Percentiles rank a stretch among this genome's conserved stretches.
Evolutionary conservation across 2,113 vertebrate species (phyloP).

Genomic region (Chamaetylas fuelleborni): DNA sequence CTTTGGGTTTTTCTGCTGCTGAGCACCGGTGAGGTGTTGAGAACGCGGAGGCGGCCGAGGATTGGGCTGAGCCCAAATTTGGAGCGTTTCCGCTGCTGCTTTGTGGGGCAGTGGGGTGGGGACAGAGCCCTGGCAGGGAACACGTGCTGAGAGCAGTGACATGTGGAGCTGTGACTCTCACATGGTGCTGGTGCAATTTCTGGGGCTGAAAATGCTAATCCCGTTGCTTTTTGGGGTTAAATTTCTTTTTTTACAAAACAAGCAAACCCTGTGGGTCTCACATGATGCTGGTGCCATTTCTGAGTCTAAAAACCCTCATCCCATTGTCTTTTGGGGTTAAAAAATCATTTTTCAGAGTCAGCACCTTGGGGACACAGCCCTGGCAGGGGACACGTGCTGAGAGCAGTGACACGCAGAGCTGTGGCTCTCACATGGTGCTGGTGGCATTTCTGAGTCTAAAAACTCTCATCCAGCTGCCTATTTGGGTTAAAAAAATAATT

Average conservation of each 20-base stretch:
- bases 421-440: accelerated
- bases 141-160: not conserved
- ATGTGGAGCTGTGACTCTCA: accelerated
- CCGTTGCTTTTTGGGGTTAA: accelerated
- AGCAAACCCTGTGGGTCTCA: no score
- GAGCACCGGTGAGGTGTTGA: not conserved
- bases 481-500: no score
- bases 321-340: no score
- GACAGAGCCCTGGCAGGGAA: accelerated
- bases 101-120: not conserved
- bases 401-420: not conserved
- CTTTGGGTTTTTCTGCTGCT: not conserved
- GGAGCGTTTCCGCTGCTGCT: not conserved
- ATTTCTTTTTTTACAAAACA: no score
- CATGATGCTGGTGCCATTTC: no score
- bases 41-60: accelerated
- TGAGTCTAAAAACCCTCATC: no score
- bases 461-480: no score
- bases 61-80: not conserved
- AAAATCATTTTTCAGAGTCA: no score
- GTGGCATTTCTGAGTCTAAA: no score
- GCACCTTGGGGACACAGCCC: not conserved
- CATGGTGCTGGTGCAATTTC: accelerated
- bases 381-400: accelerated
- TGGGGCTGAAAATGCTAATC: accelerated